These are phyloP conservation scores for Maccullochella peelii DNA, from an alignment of 2,113 vertebrate species.

Conservation along the genomic window DNA sequence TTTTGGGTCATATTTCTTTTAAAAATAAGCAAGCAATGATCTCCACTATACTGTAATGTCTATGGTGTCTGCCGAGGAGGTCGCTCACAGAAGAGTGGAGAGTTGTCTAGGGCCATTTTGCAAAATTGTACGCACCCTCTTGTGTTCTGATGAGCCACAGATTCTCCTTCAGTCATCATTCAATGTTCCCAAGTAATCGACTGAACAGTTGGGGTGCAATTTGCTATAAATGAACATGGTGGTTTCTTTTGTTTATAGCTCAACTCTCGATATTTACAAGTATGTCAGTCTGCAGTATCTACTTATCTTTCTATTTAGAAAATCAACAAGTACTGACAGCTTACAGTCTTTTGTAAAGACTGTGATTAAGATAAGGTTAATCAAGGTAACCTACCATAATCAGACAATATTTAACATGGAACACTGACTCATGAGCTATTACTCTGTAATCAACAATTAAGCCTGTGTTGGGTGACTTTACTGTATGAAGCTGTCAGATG, in stretches of 20 bases:
- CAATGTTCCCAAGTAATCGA: background rate
- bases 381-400: conserved; percentile 3
- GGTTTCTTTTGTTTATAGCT: background rate
- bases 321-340: background rate
- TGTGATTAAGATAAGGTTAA: background rate
- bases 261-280: background rate
- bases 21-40: background rate
- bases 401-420: background rate
- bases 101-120: background rate
- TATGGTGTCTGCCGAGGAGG: background rate
- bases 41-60: background rate
- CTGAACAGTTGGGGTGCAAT: background rate
- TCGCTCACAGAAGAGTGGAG: background rate
- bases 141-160: background rate
- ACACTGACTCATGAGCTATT: conserved; percentile 13
- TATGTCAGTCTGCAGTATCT: background rate
- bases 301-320: background rate
- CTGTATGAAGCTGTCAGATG: conserved; percentile 1
- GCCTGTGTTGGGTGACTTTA: conserved; percentile 10
- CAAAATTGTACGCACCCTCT: background rate
- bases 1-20: background rate
- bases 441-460: conserved; percentile 5
- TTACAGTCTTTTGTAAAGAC: background rate
- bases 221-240: background rate
- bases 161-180: background rate